These are phyloP conservation scores for Myotis davidii DNA, from an alignment of 2,113 vertebrate species.

Conservation along the genomic window DNA sequence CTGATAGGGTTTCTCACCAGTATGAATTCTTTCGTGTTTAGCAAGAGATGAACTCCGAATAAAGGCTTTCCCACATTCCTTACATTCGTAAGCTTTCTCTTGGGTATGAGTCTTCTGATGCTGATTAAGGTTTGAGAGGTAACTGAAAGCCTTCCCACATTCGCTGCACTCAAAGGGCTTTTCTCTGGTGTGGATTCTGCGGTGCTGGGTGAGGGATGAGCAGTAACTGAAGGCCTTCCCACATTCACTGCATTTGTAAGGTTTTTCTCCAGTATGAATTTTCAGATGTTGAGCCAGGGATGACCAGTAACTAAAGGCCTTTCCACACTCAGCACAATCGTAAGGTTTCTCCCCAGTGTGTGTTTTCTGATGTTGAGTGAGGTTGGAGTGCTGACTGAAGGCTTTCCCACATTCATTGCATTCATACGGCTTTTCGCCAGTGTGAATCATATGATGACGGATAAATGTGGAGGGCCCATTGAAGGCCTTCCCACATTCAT, in stretches of 20 bases:
- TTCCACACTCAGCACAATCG: constrained; percentile 78
- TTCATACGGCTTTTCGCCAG: constrained; percentile 77
- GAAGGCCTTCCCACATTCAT: constrained; percentile 80
- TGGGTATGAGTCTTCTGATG: constrained; percentile 78
- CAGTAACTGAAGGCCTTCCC: constrained; percentile 80
- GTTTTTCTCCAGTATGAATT: constrained; percentile 79
- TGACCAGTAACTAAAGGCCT: constrained; percentile 77
- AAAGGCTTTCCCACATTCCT: constrained; percentile 78
- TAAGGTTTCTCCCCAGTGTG: constrained; percentile 79
- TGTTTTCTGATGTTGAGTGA: constrained; percentile 77
- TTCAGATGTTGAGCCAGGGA: constrained; percentile 78
- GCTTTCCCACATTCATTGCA: constrained; percentile 78
- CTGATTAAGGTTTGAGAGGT: constrained; percentile 75
- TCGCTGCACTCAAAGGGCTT: constrained; percentile 75
- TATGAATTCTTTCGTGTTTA: constrained; percentile 77
- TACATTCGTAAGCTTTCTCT: constrained; percentile 77
- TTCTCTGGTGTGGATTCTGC: constrained; percentile 75
- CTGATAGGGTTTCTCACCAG: constrained; percentile 78
- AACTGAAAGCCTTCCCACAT: constrained; percentile 79
- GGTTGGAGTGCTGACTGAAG: constrained; percentile 79
- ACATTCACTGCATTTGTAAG: constrained; percentile 76
- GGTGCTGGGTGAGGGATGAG: constrained; percentile 74
- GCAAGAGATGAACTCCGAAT: constrained; percentile 74
- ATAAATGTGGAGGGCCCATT: constrained; percentile 78
- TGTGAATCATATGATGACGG: constrained; percentile 78